Evolutionary conservation across 2,888 invertebrate species (phyloP), one percentile per base, ranked within the genome.

Genomic region (Eurytoma californica): DNA sequence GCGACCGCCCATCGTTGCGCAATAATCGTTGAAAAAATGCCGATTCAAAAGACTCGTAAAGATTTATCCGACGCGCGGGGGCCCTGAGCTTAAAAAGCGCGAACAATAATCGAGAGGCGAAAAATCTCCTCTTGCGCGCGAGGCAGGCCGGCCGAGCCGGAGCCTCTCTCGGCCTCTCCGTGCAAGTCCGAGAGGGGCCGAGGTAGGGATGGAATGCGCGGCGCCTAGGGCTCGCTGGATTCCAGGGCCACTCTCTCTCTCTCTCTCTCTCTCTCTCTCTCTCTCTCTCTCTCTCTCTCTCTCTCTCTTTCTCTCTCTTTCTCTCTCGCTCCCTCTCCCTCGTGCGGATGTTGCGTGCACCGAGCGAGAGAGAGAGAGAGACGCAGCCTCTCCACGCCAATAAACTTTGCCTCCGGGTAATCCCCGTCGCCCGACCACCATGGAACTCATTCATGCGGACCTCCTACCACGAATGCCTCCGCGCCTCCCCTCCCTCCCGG

Each of bases 181-280:
- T 83, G 77, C 49, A 24, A 60, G 63, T 53, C 72, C 63, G 51
- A 18, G 76, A 20, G 49, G 14, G 12, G 39, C 61, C 18, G 7
- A 30, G 83, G 91, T 84, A 85, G 88, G 91, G 88, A 89, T 91
- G 91, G 91, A 91, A 92, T 92, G 91, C 91, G 92, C 90, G 92
- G 92, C 92, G 92, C 92, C 92, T 90, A 90, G 89, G 92, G 92
- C 91, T 89, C 86, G 90, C 91, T 90, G 91, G 91, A 92, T 92
- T 92, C 92, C 91, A 91, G 91, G 89, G 89, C 89, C 88, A 88
- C 88, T 86, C 89, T 87, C 87, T 88, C 87, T 86, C 86, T 84
- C 83, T 84, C 82, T 82, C 85, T 80, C 82, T 84, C 82, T 85
- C 85, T 85, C 90, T 89, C 89, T 89, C 89, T 76, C 85, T 73